These are phyloP conservation scores for Torymus auratus DNA, from an alignment of 2,888 invertebrate species.

Conservation along the genomic window DNA sequence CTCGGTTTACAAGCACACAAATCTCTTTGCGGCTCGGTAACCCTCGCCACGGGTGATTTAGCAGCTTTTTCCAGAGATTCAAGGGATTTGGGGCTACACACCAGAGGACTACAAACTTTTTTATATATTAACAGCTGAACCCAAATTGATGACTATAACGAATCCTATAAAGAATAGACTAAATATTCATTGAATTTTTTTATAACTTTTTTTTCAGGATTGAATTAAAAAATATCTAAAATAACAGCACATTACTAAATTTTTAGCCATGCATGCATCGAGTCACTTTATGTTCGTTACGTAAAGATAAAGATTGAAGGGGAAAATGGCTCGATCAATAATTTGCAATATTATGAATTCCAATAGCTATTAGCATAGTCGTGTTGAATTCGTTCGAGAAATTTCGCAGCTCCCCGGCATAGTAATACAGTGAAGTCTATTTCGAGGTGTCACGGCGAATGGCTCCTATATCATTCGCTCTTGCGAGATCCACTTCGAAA, in stretches of 20 bases:
- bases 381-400: slow-evolving; percentile 61
- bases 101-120: slow-evolving; percentile 66
- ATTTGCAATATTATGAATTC: slow-evolving; percentile 65
- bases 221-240: too few relatives aligned
- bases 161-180: background rate
- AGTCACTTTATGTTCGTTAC: too few relatives aligned
- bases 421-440: slow-evolving; percentile 71
- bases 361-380: slow-evolving; percentile 52
- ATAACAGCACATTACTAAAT: too few relatives aligned
- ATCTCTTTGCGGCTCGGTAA: slow-evolving; percentile 67
- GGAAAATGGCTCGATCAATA: slow-evolving; percentile 54
- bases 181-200: too few relatives aligned
- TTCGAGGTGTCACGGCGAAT: slow-evolving; percentile 72
- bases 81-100: slow-evolving; percentile 34
- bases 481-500: slow-evolving; percentile 69
- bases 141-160: slow-evolving; percentile 9
- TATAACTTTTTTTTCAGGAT: too few relatives aligned
- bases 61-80: slow-evolving; percentile 68
- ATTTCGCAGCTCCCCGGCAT: slow-evolving; percentile 62
- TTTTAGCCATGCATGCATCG: too few relatives aligned
- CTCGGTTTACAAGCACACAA: slow-evolving; percentile 71
- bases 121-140: slow-evolving; percentile 71
- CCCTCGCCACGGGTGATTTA: slow-evolving; percentile 74
- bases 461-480: slow-evolving; percentile 71
- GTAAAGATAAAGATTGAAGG: too few relatives aligned